Conservation (phyloP, 1,140 invertebrate species). For the Latrodectus geometricus region DNA sequence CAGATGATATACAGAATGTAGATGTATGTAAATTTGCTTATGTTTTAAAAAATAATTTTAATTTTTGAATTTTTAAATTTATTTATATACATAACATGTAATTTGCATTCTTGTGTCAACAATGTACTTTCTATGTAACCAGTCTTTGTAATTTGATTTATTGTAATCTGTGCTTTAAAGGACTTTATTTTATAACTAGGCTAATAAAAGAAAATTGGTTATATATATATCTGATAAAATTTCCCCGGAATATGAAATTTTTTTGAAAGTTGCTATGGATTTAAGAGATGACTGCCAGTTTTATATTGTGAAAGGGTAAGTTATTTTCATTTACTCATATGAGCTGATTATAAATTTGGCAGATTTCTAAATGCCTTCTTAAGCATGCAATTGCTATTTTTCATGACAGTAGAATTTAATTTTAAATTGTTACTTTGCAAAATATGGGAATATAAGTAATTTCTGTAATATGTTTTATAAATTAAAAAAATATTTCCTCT, state of each 20-base stretch:
- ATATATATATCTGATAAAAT: conserved; percentile 91
- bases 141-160: background rate
- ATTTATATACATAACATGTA: no score
- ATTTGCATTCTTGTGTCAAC: background rate
- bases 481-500: no score
- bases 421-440: no score
- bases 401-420: no score
- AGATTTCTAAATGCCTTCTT: no score
- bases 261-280: conserved; percentile 85
- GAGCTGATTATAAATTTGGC: no score
- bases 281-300: conserved; percentile 97
- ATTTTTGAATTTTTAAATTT: no score
- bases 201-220: conserved; percentile 91
- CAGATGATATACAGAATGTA: conserved; percentile 82
- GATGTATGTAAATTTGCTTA: conserved; percentile 73
- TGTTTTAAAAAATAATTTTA: no score
- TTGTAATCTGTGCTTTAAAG: background rate
- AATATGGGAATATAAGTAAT: no score
- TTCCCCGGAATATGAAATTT: conserved; percentile 82
- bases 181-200: conserved; percentile 65
- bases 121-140: background rate
- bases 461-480: no score
- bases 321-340: background rate
- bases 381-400: no score
- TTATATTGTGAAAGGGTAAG: conserved; percentile 90